Conservation (phyloP, 2,113 vertebrate genomes). For the Podarcis raffonei region DNA sequence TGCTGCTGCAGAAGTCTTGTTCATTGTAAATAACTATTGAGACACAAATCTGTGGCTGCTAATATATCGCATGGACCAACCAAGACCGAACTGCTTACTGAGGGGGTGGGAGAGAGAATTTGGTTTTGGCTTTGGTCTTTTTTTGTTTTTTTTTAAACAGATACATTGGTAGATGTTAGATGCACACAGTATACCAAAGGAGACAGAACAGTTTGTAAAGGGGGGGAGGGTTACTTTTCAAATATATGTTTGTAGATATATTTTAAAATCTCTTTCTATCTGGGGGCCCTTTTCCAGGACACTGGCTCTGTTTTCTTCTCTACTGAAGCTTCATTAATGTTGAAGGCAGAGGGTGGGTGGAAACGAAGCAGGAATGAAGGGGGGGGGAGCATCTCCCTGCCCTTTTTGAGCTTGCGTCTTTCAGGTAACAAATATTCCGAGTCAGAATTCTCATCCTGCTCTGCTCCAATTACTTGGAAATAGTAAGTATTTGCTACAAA, state of each 20-base stretch:
- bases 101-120: not conserved
- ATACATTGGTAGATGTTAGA: no score
- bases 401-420: not conserved
- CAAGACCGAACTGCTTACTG: no score
- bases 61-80: not conserved
- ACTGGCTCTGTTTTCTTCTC: conserved; percentile 30
- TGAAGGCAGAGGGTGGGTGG: not conserved
- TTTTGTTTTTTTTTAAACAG: no score
- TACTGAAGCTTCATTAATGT: conserved; percentile 29
- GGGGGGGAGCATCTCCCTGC: no score
- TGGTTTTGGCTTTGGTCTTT: no score
- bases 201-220: not conserved
- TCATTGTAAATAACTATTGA: no score
- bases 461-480: conserved; percentile 7
- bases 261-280: conserved; percentile 32
- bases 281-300: conserved; percentile 13
- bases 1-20: not conserved
- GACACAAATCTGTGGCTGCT: not conserved
- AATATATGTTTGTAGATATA: conserved; percentile 20
- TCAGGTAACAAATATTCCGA: conserved; percentile 39
- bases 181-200: not conserved
- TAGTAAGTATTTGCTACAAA: not conserved
- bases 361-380: not conserved
- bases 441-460: not conserved
- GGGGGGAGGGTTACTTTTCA: not conserved